Conservation (phyloP, 2,113 vertebrate genomes). For the Motacilla tschutschensis region DNA sequence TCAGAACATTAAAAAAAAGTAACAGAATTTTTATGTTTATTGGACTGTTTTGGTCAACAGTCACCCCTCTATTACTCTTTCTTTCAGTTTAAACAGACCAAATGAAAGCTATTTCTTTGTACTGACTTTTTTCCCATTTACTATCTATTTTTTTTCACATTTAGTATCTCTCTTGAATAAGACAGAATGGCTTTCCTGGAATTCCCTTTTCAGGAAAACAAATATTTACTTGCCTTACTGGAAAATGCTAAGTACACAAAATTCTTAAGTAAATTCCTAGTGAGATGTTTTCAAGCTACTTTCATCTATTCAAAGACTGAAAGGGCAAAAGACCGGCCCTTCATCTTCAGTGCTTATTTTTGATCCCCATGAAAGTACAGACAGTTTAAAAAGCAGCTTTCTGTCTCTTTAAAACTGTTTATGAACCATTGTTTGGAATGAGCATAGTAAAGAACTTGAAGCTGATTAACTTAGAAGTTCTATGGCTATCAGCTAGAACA, state of each 20-base stretch:
- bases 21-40: background rate
- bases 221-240: background rate
- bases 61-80: background rate
- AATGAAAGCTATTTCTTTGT: background rate
- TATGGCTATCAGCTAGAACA: background rate
- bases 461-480: background rate
- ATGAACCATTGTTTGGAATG: conserved; percentile 2
- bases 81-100: background rate
- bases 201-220: background rate
- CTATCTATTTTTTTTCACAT: background rate
- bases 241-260: background rate
- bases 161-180: background rate
- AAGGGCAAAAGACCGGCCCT: background rate
- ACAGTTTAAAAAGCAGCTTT: background rate
- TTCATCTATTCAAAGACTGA: background rate
- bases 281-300: background rate
- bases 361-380: background rate
- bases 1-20: background rate
- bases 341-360: background rate
- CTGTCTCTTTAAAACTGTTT: background rate
- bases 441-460: background rate
- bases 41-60: background rate
- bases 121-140: background rate
- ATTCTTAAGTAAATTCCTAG: background rate
- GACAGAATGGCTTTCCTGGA: background rate